These are phyloP conservation scores for Melipona beecheii DNA, from an alignment of 2,888 invertebrate species.

Conservation along the genomic window DNA sequence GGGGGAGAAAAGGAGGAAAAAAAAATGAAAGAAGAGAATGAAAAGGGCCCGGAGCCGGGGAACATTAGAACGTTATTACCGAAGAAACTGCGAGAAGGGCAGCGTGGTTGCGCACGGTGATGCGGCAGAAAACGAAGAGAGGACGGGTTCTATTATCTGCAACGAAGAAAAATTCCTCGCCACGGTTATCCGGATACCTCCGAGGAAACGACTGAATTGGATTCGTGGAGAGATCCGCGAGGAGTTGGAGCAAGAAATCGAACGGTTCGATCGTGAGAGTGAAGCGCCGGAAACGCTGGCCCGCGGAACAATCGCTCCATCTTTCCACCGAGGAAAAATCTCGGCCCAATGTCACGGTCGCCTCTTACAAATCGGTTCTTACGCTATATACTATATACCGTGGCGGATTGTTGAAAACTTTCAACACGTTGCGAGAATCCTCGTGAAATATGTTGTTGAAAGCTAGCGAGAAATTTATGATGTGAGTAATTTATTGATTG, in stretches of 20 bases:
- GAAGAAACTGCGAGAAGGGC: conserved; percentile 46
- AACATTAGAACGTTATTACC: conserved; percentile 64
- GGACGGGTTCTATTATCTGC: conserved; percentile 77
- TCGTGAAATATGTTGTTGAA: background rate
- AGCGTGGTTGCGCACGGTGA: conserved; percentile 72
- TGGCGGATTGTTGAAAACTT: background rate
- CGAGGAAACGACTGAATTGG: conserved; percentile 57
- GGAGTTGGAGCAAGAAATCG: conserved; percentile 59
- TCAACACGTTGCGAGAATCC: background rate
- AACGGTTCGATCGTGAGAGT: conserved; percentile 65
- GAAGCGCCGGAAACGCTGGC: conserved; percentile 39
- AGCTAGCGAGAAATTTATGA: background rate
- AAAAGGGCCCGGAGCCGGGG: conserved; percentile 36
- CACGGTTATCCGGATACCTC: conserved; percentile 44
- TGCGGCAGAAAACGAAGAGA: conserved; percentile 74
- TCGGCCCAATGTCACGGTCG: conserved; percentile 28
- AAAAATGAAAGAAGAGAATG: conserved; percentile 21
- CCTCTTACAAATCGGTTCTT: background rate
- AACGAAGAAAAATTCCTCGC: conserved; percentile 66
- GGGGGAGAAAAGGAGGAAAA: background rate
- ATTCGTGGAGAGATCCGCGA: conserved; percentile 61
- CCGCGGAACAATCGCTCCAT: conserved; percentile 42
- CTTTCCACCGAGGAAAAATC: conserved; percentile 22
- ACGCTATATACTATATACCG: background rate
- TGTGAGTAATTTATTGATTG: background rate